Evolutionary conservation across 2,113 vertebrate species (phyloP).

Genomic region (Benthochromis sp.): DNA sequence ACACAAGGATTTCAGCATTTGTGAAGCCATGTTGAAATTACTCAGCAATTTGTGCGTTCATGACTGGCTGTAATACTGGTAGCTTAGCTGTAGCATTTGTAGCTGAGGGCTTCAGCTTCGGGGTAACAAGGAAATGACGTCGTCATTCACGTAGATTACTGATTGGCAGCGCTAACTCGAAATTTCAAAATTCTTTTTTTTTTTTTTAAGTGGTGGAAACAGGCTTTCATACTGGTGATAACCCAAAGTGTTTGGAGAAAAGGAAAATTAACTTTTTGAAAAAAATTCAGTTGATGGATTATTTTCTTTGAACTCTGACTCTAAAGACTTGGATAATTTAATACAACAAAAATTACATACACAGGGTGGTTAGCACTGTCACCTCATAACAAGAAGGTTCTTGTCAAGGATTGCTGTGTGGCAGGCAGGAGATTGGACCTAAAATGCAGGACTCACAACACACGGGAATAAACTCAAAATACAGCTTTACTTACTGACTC

Average conservation of each 20-base stretch:
- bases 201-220: neutral
- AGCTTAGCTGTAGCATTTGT: neutral
- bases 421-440: neutral
- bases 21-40: neutral
- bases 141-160: neutral
- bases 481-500: neutral
- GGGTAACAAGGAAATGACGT: neutral
- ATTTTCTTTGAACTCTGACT: neutral
- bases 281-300: neutral
- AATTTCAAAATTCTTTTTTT: neutral
- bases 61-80: neutral
- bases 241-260: neutral
- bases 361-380: neutral
- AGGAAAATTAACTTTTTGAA: neutral
- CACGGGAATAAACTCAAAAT: neutral
- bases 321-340: neutral
- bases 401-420: neutral
- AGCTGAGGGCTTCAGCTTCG: neutral
- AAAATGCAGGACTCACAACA: neutral
- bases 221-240: neutral
- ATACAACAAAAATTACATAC: neutral
- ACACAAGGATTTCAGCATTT: neutral
- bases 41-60: neutral
- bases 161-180: neutral
- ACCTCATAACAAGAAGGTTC: neutral